Evolutionary conservation across 1,140 invertebrate genomes (phyloP).

Genomic region (Lepidurus arcticus): DNA sequence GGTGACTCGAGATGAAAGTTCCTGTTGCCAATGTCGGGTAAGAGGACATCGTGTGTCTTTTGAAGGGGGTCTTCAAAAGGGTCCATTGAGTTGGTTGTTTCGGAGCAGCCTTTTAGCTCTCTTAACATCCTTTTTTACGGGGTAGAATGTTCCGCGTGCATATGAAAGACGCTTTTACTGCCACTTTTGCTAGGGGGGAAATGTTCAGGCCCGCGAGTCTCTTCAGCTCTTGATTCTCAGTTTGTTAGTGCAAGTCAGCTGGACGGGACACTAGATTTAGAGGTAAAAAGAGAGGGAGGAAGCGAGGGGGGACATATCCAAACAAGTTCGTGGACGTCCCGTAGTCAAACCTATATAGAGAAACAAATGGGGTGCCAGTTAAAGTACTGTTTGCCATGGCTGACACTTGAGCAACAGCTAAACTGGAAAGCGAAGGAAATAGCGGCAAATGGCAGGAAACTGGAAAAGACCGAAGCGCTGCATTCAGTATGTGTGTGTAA

Average conservation of each 20-base stretch:
- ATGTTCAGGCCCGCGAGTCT: not conserved
- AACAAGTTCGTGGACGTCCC: slow-evolving; percentile 1
- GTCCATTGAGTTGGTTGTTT: not conserved
- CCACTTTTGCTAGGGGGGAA: not conserved
- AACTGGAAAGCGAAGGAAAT: not conserved
- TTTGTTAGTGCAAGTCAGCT: slow-evolving; percentile 11
- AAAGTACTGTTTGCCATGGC: not conserved
- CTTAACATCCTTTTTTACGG: not conserved
- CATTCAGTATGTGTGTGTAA: not conserved
- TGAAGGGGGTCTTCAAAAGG: not conserved
- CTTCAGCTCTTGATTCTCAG: slow-evolving; percentile 4
- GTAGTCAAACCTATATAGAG: slow-evolving; percentile 19
- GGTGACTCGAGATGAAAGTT: not conserved
- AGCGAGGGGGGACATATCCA: not conserved
- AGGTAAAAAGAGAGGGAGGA: not conserved
- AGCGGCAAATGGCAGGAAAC: not conserved
- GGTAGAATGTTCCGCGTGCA: slow-evolving; percentile 1
- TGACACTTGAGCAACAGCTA: not conserved
- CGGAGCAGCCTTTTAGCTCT: not conserved
- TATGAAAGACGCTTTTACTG: not conserved
- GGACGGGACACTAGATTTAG: not conserved
- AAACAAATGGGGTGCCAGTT: slow-evolving; percentile 17
- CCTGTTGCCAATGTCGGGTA: not conserved
- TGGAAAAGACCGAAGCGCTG: not conserved
- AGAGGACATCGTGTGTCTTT: slow-evolving; percentile 1